Percentiles rank a stretch among this genome's conserved stretches.
phyloP scores from a whole-genome alignment of 2,888 invertebrate species.

The Eubasilissa splendida region DNA sequence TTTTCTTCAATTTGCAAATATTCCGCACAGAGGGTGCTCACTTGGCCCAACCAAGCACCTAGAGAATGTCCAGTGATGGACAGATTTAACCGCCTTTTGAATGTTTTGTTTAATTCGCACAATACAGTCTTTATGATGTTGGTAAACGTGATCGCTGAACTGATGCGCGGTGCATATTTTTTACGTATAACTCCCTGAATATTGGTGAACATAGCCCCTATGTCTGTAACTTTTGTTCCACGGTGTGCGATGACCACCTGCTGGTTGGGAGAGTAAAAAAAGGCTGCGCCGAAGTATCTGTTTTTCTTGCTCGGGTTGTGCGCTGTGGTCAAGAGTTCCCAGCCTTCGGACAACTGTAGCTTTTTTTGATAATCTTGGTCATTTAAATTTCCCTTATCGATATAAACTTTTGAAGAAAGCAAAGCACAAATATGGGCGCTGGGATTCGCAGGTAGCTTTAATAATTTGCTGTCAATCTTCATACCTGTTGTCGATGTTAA shows the following conservation, averaged over 20 bases:
- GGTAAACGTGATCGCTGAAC: background rate
- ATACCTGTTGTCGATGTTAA: no score
- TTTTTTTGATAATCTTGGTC: no score
- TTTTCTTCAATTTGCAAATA: background rate
- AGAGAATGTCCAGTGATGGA: constrained; percentile 13
- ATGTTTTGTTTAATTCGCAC: background rate
- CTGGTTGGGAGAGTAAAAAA: background rate
- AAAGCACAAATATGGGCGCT: no score
- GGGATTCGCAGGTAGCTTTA: no score
- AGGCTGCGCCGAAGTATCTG: background rate
- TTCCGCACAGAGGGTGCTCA: background rate
- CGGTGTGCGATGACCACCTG: constrained; percentile 15
- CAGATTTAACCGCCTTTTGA: background rate
- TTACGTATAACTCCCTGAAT: background rate
- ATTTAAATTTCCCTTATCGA: no score
- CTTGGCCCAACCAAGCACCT: constrained; percentile 5
- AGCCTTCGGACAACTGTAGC: no score
- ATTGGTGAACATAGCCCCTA: background rate
- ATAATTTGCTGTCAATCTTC: no score
- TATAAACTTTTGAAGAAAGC: no score
- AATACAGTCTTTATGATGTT: background rate
- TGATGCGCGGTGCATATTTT: background rate
- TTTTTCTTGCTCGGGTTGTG: no score
- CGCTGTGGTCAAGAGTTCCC: no score
- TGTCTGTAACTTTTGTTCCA: background rate